Conservation (phyloP, 2,113 vertebrate genomes). For the Mixornis gularis region DNA sequence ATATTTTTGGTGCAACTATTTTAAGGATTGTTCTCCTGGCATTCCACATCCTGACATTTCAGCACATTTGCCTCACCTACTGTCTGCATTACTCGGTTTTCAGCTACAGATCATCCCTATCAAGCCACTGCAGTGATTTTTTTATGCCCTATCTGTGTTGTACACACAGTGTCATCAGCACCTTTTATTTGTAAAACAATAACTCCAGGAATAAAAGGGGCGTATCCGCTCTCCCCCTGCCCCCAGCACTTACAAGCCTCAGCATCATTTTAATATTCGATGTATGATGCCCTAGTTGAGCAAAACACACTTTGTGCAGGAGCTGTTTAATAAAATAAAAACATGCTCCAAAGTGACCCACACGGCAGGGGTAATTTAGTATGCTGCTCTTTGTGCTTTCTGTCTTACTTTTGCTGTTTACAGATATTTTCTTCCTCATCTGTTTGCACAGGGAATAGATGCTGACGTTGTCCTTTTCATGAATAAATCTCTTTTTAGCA, state of each 20-base stretch:
- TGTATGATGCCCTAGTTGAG: not conserved
- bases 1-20: constrained; percentile 71
- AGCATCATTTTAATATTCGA: constrained; percentile 16
- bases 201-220: constrained; percentile 40
- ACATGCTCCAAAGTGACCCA: constrained; percentile 55
- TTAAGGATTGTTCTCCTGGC: constrained; percentile 65
- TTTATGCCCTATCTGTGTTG: constrained; percentile 44
- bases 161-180: constrained; percentile 20
- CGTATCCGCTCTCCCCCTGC: fast-evolving
- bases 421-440: constrained; percentile 18
- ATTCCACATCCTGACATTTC: constrained; percentile 69
- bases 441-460: constrained; percentile 48
- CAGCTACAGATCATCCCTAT: constrained; percentile 65
- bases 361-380: constrained; percentile 45
- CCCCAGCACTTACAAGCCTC: not conserved
- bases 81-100: constrained; percentile 66
- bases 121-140: constrained; percentile 54
- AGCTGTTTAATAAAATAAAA: constrained; percentile 55
- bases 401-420: constrained; percentile 1
- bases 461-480: constrained; percentile 27
- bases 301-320: constrained; percentile 40
- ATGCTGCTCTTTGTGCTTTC: constrained; percentile 49
- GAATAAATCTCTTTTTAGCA: constrained; percentile 49
- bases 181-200: constrained; percentile 52
- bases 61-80: constrained; percentile 69